Percentiles rank a stretch among this genome's conserved stretches.
These are phyloP conservation scores for Hoplostethus atlanticus DNA, from an alignment of 2,797 vertebrate genomes.

Conservation along the genomic window DNA sequence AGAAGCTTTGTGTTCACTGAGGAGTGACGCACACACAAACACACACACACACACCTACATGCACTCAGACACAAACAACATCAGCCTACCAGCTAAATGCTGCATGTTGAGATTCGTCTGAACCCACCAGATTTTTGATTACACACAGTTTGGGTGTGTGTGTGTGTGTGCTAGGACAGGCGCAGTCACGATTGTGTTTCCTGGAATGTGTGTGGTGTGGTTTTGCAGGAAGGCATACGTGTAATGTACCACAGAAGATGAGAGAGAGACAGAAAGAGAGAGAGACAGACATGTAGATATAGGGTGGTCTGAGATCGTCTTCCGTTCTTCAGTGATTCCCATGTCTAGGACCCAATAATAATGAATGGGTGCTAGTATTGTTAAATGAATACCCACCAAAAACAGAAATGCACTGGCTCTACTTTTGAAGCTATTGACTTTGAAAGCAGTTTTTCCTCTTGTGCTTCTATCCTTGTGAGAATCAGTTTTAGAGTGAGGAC, in stretches of 20 bases:
- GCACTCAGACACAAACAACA: conserved; percentile 1
- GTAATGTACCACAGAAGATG: not conserved
- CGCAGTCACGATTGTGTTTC: conserved; percentile 16
- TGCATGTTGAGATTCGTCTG: conserved; percentile 1
- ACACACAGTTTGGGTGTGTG: not conserved
- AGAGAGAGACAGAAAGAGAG: not conserved
- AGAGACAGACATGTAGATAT: not conserved
- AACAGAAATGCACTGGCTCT: too few species aligned
- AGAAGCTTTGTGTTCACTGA: not conserved
- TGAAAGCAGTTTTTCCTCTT: too few species aligned
- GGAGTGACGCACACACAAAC: not conserved
- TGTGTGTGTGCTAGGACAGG: conserved; percentile 7
- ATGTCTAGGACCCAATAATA: too few species aligned
- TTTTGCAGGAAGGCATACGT: conserved; percentile 28
- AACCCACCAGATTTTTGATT: not conserved
- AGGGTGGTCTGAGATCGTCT: not conserved
- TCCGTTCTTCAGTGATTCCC: not conserved
- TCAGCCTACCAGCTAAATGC: not conserved
- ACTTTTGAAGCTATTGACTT: too few species aligned
- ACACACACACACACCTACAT: not conserved
- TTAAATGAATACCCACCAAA: too few species aligned
- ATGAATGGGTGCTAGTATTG: too few species aligned
- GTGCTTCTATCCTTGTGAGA: too few species aligned
- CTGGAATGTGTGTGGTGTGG: conserved; percentile 35
- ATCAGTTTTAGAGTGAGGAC: too few species aligned